A percentile compares a stretch with the other conserved stretches of the same genome.
phyloP scores from a whole-genome alignment of 2,113 vertebrate genomes.

The Junco hyemalis region DNA sequence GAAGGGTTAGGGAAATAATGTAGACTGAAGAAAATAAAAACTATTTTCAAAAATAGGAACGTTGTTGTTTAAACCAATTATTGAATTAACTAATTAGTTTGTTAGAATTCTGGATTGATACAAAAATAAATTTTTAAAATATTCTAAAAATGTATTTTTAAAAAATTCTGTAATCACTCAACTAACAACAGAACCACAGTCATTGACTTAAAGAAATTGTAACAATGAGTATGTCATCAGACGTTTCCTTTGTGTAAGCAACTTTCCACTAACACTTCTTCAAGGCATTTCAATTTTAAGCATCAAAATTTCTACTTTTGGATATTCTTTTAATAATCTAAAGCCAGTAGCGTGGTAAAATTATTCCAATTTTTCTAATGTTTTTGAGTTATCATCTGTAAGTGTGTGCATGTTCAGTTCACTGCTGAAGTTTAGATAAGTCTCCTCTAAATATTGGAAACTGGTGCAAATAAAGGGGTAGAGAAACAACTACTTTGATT shows the following conservation, averaged over 20 bases:
- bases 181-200: neutral
- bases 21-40: neutral
- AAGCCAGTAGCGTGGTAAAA: neutral
- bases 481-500: neutral
- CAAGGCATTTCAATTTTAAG: neutral
- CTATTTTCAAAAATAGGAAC: neutral
- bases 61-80: neutral
- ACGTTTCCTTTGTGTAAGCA: neutral
- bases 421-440: neutral
- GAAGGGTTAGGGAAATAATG: neutral
- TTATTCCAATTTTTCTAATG: neutral
- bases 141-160: neutral
- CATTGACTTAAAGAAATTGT: neutral
- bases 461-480: neutral
- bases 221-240: neutral
- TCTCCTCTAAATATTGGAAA: neutral
- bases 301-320: neutral
- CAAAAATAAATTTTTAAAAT: neutral
- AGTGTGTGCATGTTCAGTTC: neutral
- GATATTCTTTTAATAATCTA: neutral
- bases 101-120: neutral
- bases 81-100: neutral
- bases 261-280: neutral
- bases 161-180: neutral
- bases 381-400: neutral